Conservation (phyloP, 2,113 vertebrate species). For the Eolophus roseicapilla region DNA sequence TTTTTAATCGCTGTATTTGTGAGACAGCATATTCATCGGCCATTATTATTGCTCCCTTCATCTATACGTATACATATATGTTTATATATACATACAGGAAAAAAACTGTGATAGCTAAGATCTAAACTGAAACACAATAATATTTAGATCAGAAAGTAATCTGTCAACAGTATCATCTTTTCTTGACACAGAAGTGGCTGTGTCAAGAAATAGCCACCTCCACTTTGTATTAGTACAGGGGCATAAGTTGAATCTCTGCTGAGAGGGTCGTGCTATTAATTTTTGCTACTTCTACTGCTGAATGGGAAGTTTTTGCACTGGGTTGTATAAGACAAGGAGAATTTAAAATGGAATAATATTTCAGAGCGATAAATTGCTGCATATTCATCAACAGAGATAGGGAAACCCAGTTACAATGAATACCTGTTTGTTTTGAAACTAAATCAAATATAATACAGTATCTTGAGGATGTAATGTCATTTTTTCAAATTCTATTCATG, state of each 20-base stretch:
- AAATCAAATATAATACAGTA: neutral
- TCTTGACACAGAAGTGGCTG: neutral
- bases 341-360: slow-evolving; percentile 55
- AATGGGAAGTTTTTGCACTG: slow-evolving; percentile 20
- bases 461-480: neutral
- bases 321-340: slow-evolving; percentile 8
- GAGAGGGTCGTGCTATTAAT: neutral
- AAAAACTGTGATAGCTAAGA: neutral
- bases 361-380: slow-evolving; percentile 59
- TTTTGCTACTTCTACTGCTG: neutral
- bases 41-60: neutral
- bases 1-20: neutral
- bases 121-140: neutral
- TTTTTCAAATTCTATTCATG: neutral
- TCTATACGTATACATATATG: neutral
- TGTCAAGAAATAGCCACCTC: neutral
- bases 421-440: neutral
- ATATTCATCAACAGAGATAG: slow-evolving; percentile 41
- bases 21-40: neutral
- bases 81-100: neutral
- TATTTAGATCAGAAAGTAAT: neutral
- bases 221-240: neutral
- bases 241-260: neutral
- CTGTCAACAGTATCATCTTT: neutral
- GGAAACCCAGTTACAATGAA: neutral